Evolutionary conservation across 1,140 invertebrate species (phyloP), one percentile per base, ranked within the genome.

Genomic region (Drosophila nebulosa): DNA sequence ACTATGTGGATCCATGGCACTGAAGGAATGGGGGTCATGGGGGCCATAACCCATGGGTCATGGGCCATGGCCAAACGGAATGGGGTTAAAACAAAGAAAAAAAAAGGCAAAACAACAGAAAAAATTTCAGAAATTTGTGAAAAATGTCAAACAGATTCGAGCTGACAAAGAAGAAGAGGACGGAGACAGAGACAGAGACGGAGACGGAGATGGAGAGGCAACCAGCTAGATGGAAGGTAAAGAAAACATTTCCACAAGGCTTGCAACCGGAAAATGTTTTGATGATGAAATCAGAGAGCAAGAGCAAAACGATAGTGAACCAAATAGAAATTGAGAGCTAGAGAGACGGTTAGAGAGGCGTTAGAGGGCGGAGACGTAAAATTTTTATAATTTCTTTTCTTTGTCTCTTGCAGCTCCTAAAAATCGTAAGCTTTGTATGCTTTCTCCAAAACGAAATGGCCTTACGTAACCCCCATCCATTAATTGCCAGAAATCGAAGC

Each of bases 81-180:
- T 18, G 51, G 16, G 27, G 21, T 22, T 12, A 58, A n/a, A 5
- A 14, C 22, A n/a, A 12, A 46, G 16, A 58, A n/a, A 5, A 14
- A 30, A n/a, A 12, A 46, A 55, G 22, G 10, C 4, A 4, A 22
- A n/a, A 9, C 10, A 27, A 22, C 27, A 14, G 58, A 61, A 74
- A 74, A 74, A 74, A 74, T 74, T 16, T 24, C 24, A 62, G 9
- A 35, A 63, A 68, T 74, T 68, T 60, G 36, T 35, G 51, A 27
- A 74, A 74, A 74, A 62, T 62, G 72, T 74, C 71, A 67, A 68
- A 56, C 32, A 18, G 35, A 67, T 60, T 66, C 55, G 24, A 24
- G 60, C 65, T 26, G n/a, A 69, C 27, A 27, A 0, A 12, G 35
- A 55, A 1, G 27, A 7, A 27, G 9, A 10, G n/a, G n/a, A n/a